Conservation (phyloP, 2,113 vertebrate species). For the Strigops habroptila region DNA sequence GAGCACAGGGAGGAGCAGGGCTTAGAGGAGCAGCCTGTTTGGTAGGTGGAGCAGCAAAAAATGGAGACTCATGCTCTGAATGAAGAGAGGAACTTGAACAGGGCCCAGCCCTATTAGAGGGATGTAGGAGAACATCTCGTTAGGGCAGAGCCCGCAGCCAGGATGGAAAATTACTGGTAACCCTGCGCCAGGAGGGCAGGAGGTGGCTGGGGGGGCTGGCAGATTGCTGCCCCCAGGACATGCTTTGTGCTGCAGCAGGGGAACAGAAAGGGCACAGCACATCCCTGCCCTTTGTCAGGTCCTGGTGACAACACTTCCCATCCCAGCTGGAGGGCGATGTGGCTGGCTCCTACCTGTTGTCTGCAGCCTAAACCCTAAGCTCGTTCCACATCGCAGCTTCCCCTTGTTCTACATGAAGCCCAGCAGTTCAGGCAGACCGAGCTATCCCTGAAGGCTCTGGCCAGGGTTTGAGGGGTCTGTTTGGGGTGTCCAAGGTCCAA, state of each 20-base stretch:
- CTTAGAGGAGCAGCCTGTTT: background rate
- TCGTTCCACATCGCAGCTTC: accelerated
- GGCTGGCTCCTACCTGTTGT: background rate
- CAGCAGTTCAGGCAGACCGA: background rate
- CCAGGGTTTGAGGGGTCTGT: background rate
- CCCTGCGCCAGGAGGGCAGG: background rate
- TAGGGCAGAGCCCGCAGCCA: slow-evolving; percentile 1
- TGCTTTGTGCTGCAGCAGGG: background rate
- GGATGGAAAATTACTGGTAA: slow-evolving; percentile 55
- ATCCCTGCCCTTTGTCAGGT: background rate
- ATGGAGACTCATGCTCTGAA: background rate
- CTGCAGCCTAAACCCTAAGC: background rate
- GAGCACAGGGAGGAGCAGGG: background rate
- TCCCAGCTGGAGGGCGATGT: background rate
- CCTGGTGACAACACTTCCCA: accelerated
- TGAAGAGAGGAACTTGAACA: background rate
- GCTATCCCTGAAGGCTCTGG: background rate
- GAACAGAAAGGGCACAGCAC: background rate
- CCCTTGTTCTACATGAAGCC: background rate
- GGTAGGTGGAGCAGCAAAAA: background rate
- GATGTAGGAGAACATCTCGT: background rate
- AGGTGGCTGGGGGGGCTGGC: background rate
- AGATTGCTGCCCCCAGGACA: background rate
- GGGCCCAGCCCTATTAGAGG: background rate
- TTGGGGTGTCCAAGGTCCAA: background rate